These are phyloP conservation scores for Cariama cristata DNA, from an alignment of 2,113 vertebrate species.

Conservation along the genomic window DNA sequence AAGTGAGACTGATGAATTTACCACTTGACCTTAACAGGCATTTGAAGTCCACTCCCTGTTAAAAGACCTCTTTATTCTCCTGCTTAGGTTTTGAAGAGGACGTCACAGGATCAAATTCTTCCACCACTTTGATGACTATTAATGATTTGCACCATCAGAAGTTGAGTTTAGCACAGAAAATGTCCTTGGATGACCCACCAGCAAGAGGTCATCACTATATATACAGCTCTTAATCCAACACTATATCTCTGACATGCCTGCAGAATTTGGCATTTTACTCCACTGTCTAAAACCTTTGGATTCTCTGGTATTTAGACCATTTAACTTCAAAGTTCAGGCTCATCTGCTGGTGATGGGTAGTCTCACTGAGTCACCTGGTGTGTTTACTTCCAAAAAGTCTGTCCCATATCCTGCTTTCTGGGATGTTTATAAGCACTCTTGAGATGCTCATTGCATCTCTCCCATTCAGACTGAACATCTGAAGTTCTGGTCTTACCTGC, in stretches of 20 bases:
- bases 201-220: neutral
- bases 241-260: neutral
- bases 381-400: slow-evolving; percentile 15
- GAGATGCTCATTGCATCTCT: neutral
- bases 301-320: neutral
- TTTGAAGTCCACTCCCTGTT: neutral
- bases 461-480: neutral
- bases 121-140: neutral
- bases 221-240: neutral
- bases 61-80: slow-evolving; percentile 21
- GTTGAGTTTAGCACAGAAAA: neutral
- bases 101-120: neutral
- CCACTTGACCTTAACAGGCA: neutral
- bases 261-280: slow-evolving; percentile 10
- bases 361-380: neutral
- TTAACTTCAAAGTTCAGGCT: slow-evolving; percentile 22
- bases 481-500: neutral
- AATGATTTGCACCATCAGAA: neutral
- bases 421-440: slow-evolving; percentile 3
- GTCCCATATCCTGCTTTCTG: slow-evolving; percentile 9
- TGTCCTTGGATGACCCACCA: slow-evolving; percentile 14
- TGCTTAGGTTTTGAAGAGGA: neutral
- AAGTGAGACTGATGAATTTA: neutral
- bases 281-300: neutral
- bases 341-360: neutral